Base-by-base conservation (phyloP, 2,113 vertebrate genomes). In the Nycticebus coucang region DNA sequence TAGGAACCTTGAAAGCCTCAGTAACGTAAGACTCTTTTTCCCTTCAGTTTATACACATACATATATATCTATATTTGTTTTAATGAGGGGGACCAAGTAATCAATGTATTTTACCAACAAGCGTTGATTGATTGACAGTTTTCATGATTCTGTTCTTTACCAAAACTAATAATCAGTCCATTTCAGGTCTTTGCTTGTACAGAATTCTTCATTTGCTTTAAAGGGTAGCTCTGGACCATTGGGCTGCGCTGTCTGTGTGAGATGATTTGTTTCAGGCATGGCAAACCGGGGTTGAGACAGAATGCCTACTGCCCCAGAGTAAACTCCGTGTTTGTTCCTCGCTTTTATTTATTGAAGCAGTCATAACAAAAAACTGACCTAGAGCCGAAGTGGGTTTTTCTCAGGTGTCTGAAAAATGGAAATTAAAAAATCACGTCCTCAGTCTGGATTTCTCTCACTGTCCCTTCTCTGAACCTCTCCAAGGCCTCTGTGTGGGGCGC, bases 381-480 rank as follows among this genome's bases (percentile, higher is more conserved):
- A 75, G 87, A 74, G 78, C 95, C 84, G 85, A 97, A 74, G 28
- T 94, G 72, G 17, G 0, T 82, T 98, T 98, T 96, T 96, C 87
- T 92, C 64, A 92, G 87, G 53, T 98, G 90, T 98, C 98, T 92
- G 89, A 94, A 95, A 96, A 88, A 91, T 97, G 98, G 97, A 97
- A 97, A 96, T 97, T 89, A 95, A 93, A 96, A 96, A 87, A 83
- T 91, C 93, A 89, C 62, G 60, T 89, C 97, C 82, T 45, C 2
- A 92, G 66, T 98, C 97, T 98, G 97, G 88, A 96, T 97, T 93
- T 85, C 97, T 59, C 93, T 96, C 95, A 28, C 80, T 98, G 97
- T 74, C 97, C 96, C 95, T 97, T 93, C 92, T 97, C 96, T 98
- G 98, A 97, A 97, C 97, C 97, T 91, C 97, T 96, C 97, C 97